Percentiles rank a stretch among this genome's conserved stretches.
Evolutionary conservation across 2,888 invertebrate species (phyloP).

Genomic region (Elmis aenea): DNA sequence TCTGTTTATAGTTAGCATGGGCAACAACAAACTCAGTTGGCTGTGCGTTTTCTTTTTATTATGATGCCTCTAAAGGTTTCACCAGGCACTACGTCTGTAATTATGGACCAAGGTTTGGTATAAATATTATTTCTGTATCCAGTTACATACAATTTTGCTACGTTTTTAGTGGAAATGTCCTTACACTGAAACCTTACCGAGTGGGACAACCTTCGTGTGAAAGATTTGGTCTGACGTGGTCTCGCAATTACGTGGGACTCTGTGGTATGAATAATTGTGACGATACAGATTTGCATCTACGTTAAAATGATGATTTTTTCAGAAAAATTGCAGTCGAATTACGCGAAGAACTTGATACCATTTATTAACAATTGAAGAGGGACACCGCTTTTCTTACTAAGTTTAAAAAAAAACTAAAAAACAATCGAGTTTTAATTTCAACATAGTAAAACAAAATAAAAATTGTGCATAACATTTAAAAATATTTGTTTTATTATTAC

Average conservation of each 20-base stretch:
- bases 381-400: too few relatives aligned
- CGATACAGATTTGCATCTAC: background rate
- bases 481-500: too few relatives aligned
- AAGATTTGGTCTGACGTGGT: constrained; percentile 64
- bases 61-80: constrained; percentile 66
- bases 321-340: too few relatives aligned
- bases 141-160: too few relatives aligned
- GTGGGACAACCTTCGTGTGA: constrained; percentile 70
- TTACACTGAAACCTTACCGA: constrained; percentile 70
- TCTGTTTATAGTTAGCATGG: constrained; percentile 79
- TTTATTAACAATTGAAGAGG: too few relatives aligned
- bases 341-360: too few relatives aligned
- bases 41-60: constrained; percentile 81
- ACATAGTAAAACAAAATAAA: too few relatives aligned
- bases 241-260: constrained; percentile 68
- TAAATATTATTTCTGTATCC: constrained; percentile 7
- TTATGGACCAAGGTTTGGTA: constrained; percentile 66
- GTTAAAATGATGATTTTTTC: background rate
- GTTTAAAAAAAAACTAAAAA: too few relatives aligned
- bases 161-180: constrained; percentile 65
- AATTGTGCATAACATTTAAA: too few relatives aligned
- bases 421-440: too few relatives aligned
- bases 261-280: constrained; percentile 56
- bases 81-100: constrained; percentile 82
- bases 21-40: constrained; percentile 79